These are phyloP conservation scores for Gopherus flavomarginatus DNA, from an alignment of 2,113 vertebrate genomes.

Conservation along the genomic window DNA sequence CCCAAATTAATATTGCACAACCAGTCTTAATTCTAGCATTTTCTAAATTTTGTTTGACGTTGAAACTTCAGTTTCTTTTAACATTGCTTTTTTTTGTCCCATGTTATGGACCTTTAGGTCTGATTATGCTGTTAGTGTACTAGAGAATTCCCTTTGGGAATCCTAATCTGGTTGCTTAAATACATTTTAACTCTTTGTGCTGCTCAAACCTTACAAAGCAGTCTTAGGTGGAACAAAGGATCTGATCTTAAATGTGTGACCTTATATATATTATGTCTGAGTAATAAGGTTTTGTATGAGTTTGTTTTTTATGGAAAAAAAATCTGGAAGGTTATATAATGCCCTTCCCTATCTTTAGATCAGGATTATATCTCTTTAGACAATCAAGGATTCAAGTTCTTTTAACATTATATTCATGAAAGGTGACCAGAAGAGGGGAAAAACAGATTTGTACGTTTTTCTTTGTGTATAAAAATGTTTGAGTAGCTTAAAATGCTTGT, in stretches of 20 bases:
- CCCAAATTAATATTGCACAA: too few species aligned
- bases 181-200: too few species aligned
- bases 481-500: not conserved
- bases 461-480: not conserved
- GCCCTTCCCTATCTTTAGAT: too few species aligned
- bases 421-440: not conserved
- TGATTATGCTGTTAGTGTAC: too few species aligned
- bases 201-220: too few species aligned
- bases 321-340: not conserved
- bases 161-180: too few species aligned
- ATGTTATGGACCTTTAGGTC: too few species aligned
- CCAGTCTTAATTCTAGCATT: too few species aligned
- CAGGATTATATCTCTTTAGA: not conserved
- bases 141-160: too few species aligned
- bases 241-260: not conserved
- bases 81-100: too few species aligned
- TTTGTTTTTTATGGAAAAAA: not conserved
- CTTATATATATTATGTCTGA: not conserved
- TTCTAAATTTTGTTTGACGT: too few species aligned
- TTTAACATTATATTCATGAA: not conserved
- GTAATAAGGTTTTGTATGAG: not conserved
- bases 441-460: not conserved
- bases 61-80: too few species aligned
- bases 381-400: not conserved
- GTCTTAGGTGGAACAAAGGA: not conserved